Evolutionary conservation across 2,113 vertebrate species (phyloP).

Genomic region (Ictidomys tridecemlineatus): DNA sequence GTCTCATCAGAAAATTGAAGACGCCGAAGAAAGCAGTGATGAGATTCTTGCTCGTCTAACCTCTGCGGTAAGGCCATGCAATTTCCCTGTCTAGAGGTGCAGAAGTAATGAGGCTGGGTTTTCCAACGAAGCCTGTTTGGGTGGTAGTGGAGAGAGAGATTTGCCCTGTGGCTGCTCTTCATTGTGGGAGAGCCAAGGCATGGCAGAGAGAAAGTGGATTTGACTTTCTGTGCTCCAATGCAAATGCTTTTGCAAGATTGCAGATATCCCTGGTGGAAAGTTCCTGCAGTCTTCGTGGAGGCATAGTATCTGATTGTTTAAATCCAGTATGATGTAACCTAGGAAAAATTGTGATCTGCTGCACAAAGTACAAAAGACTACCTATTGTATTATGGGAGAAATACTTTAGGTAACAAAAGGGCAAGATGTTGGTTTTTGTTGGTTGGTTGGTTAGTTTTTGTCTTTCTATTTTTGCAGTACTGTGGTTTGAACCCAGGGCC

Average conservation of each 20-base stretch:
- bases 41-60: slow-evolving; percentile 97
- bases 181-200: background rate
- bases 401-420: background rate
- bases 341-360: background rate
- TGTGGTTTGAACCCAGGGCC: no score
- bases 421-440: background rate
- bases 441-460: no score
- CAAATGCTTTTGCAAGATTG: background rate
- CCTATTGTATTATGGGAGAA: background rate
- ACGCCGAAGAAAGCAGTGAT: slow-evolving; percentile 92
- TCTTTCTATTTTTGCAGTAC: no score
- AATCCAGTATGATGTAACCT: slow-evolving; percentile 6
- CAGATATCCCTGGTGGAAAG: background rate
- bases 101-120: background rate
- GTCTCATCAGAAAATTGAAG: slow-evolving; percentile 94
- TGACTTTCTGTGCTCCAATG: background rate
- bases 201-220: background rate
- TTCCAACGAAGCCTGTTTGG: background rate
- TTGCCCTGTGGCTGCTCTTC: background rate
- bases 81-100: slow-evolving; percentile 42
- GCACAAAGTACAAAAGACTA: background rate
- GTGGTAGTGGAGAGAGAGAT: background rate
- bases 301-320: background rate
- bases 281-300: background rate
- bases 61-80: slow-evolving; percentile 91